Base-by-base conservation (phyloP, 2,888 invertebrate genomes). In the Orthosia cruda region DNA sequence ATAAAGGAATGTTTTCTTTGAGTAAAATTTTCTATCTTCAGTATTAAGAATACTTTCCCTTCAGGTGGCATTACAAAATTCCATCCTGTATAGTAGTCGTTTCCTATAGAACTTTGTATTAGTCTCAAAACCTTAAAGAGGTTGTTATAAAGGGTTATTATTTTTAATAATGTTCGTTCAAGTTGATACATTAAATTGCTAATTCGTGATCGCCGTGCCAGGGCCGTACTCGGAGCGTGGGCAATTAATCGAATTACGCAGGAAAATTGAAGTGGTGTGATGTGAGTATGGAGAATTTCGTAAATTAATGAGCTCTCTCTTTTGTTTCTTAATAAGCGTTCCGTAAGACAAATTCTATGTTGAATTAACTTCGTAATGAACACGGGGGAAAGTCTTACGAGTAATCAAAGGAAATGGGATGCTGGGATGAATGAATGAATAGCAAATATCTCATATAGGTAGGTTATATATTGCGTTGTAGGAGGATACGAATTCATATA, bases 131-230 rank as follows among this genome's bases (percentile, higher is more conserved):
- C 64, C 72, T 77, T 86, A 80, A 89, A 87, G 71, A 77, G 84
- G 74, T 80, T 76, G 72, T 86, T 80, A 73, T 78, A 71, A 77
- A 80, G 73, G 71, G 80, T 80, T 80, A 88, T 89, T 87, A 89
- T 81, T 80, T 86, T 80, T 84, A 84, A 88, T 87, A 76, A 81
- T 59, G 45, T 65, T 70, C 69, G 61, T 76, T 73, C 69, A 59
- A 71, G 65, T 64, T 71, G 32, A 63, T 67, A 67, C 59, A 80
- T 77, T 77, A 74, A 86, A 84, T 79, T 72, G 58, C 63, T 75
- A 78, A 83, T 74, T 74, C 45, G 55, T 70, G 68, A 77, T 77
- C 32, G 47, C 59, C 50, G 20, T 32, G 16, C 0, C 84, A 81
- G 81, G 50, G 69, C 54, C 55, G 69, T 47, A 81, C 73, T 81